phyloP scores from a whole-genome alignment of 1,140 invertebrate species.

The Manduca sexta region DNA sequence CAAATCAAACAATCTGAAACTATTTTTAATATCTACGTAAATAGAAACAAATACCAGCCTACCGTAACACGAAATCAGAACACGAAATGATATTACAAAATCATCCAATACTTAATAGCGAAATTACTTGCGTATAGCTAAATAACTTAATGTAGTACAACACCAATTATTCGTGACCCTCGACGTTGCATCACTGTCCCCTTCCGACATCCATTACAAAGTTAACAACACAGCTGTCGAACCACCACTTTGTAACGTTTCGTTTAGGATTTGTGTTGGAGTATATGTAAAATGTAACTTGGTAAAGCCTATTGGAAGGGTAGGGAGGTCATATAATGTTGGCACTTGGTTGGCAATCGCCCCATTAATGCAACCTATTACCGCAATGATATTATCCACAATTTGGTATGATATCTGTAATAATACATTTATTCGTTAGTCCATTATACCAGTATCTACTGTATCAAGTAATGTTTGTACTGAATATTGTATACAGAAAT shows the following conservation, averaged over 20 bases:
- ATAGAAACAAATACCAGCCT: too few species aligned
- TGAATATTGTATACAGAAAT: too few species aligned
- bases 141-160: slow-evolving; percentile 48
- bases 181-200: slow-evolving; percentile 16
- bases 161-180: slow-evolving; percentile 17
- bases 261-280: neutral
- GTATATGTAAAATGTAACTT: neutral
- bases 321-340: slow-evolving; percentile 15
- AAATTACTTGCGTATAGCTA: slow-evolving; percentile 42
- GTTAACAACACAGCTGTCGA: neutral
- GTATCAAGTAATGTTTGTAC: neutral
- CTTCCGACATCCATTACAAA: neutral
- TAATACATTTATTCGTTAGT: slow-evolving; percentile 29
- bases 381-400: slow-evolving; percentile 52
- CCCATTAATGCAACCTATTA: slow-evolving; percentile 44
- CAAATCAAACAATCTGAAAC: slow-evolving; percentile 4
- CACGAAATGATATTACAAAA: slow-evolving; percentile 44
- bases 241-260: neutral
- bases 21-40: too few species aligned
- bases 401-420: slow-evolving; percentile 51
- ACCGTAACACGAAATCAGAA: slow-evolving; percentile 8
- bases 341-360: slow-evolving; percentile 36
- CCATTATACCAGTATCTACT: slow-evolving; percentile 1
- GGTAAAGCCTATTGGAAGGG: slow-evolving; percentile 13
- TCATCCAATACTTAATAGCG: slow-evolving; percentile 33